Percentiles rank a stretch among this genome's conserved stretches.
These are phyloP conservation scores for Synanthedon vespiformis DNA, from an alignment of 2,888 invertebrate genomes.

Conservation along the genomic window DNA sequence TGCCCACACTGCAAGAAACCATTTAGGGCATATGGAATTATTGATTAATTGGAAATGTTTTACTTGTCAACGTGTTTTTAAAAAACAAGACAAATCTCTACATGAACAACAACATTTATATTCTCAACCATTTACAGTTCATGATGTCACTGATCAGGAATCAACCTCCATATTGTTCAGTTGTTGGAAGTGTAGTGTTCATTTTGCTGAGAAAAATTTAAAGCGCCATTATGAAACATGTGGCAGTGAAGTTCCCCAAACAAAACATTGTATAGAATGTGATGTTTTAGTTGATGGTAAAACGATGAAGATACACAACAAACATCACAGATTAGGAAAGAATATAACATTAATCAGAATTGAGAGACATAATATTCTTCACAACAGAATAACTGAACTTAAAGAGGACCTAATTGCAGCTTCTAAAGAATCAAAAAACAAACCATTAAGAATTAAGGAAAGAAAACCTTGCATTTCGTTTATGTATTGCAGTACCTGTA, in stretches of 20 bases:
- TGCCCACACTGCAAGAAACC: slow-evolving; percentile 25
- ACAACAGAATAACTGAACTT: not conserved
- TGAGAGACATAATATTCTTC: slow-evolving; percentile 9
- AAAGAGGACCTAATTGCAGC: not conserved
- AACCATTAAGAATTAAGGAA: not conserved
- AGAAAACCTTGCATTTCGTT: slow-evolving; percentile 1
- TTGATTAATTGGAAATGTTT: slow-evolving; percentile 39
- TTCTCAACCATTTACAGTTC: slow-evolving; percentile 22
- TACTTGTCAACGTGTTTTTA: slow-evolving; percentile 31
- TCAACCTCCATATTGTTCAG: slow-evolving; percentile 25
- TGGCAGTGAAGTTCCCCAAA: slow-evolving; percentile 16
- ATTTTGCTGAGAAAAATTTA: slow-evolving; percentile 33
- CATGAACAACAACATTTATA: slow-evolving; percentile 37
- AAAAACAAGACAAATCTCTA: slow-evolving; percentile 27
- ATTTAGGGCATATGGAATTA: slow-evolving; percentile 29
- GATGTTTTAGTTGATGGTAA: slow-evolving; percentile 31
- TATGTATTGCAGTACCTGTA: slow-evolving; percentile 31
- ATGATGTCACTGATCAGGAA: slow-evolving; percentile 19
- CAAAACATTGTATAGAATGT: slow-evolving; percentile 34
- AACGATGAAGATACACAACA: slow-evolving; percentile 7
- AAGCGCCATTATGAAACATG: slow-evolving; percentile 27
- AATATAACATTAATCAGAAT: slow-evolving; percentile 20
- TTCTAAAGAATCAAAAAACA: not conserved
- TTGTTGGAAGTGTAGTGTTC: slow-evolving; percentile 36
- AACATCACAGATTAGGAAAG: slow-evolving; percentile 3